Evolutionary conservation across 2,888 invertebrate species (phyloP), one percentile per base, ranked within the genome.

Genomic region (Tachina grossa): DNA sequence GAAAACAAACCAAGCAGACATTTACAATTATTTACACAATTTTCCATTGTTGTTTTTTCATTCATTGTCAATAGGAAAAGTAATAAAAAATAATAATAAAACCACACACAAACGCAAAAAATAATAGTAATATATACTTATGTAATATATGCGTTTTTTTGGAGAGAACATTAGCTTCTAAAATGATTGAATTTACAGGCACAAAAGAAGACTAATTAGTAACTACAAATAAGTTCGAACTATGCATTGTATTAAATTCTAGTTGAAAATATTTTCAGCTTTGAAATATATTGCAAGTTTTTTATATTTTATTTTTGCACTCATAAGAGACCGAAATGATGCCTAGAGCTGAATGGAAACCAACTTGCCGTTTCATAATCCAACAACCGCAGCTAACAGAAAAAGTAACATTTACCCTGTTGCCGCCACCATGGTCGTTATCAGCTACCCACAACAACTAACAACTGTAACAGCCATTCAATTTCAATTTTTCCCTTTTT

Each of bases 291-390:
- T n/a, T 39, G 31, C 13, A 39, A 57, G 39, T 39, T 39, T 2
- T 57, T 39, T n/a, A 22, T 16, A 39, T 45, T 47, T 45, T 45
- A 19, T 57, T 45, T 57, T 49, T 59, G n/a, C 6, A 47, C 22
- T 16, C 43, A 1, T 65, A 49, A 22, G 6, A 47, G 55, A 49
- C 41, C 47, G 31, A 57, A 45, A 8, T 41, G n/a, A 39, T 47
- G 72, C 83, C 66, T 83, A 19, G 8, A 68, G 77, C 31, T 45
- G 78, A 78, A 51, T 66, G 72, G 72, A 78, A 78, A 78, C 51
- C 51, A 78, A 66, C 77, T 59, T 72, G 66, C 13, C 13, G 59
- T 66, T 77, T 72, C 45, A 22, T 77, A 77, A 72, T 59, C 71
- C 47, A 77, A 57, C 71, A 72, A 51, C 45, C 72, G 63, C 55